These are phyloP conservation scores for Chaetodon trifasciatus DNA, from an alignment of 2,797 vertebrate genomes.

Conservation along the genomic window DNA sequence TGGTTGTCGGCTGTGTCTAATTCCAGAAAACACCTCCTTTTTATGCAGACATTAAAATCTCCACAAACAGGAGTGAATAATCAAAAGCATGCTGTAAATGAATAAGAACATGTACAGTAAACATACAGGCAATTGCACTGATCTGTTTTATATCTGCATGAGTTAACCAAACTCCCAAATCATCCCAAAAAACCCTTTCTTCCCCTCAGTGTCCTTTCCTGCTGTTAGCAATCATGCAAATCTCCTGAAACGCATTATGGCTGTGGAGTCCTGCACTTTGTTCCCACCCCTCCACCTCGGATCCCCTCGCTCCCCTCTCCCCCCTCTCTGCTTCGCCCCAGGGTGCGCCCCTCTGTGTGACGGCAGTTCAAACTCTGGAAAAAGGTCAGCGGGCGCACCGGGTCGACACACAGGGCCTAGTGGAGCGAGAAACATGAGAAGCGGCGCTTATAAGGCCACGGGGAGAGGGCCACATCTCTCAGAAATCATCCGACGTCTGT, in stretches of 20 bases:
- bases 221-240: not conserved
- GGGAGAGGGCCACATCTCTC: slow-evolving; percentile 36
- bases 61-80: not conserved
- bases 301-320: not conserved
- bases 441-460: slow-evolving; percentile 53
- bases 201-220: not conserved
- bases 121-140: not conserved
- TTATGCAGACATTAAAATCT: not conserved
- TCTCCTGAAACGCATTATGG: slow-evolving; percentile 36
- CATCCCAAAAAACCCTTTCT: not conserved
- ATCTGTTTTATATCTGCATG: too few relatives aligned
- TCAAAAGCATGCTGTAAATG: not conserved
- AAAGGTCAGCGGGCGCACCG: slow-evolving; percentile 68
- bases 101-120: not conserved
- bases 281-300: slow-evolving; percentile 22
- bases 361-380: slow-evolving; percentile 63
- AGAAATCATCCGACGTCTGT: slow-evolving; percentile 62
- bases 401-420: slow-evolving; percentile 49
- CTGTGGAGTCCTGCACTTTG: slow-evolving; percentile 43
- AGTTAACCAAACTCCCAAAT: not conserved
- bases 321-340: slow-evolving; percentile 31
- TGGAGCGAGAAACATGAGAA: slow-evolving; percentile 61
- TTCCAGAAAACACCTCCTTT: slow-evolving; percentile 15
- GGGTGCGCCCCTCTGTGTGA: slow-evolving; percentile 45
- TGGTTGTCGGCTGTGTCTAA: slow-evolving; percentile 20